Conservation (phyloP, 2,797 vertebrate species). For the Peromyscus aztecus region DNA sequence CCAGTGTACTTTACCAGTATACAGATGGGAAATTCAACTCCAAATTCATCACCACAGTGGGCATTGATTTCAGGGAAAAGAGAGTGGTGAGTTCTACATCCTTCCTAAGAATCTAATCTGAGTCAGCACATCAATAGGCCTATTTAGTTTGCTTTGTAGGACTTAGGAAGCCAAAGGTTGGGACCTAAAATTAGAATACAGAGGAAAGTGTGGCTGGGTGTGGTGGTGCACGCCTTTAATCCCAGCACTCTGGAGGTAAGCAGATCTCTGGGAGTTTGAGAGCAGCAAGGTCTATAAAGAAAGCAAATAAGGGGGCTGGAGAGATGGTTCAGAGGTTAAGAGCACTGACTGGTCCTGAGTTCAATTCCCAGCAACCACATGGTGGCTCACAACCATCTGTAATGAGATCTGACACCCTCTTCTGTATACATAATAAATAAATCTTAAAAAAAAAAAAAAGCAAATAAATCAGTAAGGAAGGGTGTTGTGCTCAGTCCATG, state of each 20-base stretch:
- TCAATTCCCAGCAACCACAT: too few species aligned
- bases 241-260: not conserved
- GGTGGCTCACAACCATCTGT: too few species aligned
- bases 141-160: constrained; percentile 33
- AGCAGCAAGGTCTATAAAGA: not conserved
- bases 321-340: too few species aligned
- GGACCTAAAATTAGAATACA: constrained; percentile 17
- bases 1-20: constrained; percentile 98
- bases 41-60: constrained; percentile 99
- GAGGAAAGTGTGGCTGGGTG: not conserved
- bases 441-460: not conserved
- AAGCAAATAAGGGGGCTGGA: not conserved
- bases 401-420: too few species aligned
- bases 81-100: constrained; percentile 93
- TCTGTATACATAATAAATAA: too few species aligned
- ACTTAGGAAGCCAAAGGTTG: constrained; percentile 42
- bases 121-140: not conserved
- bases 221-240: not conserved
- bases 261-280: not conserved
- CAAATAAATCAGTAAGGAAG: not conserved
- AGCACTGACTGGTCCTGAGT: too few species aligned
- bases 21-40: constrained; percentile 98
- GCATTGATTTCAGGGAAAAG: constrained; percentile 99
- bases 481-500: not conserved
- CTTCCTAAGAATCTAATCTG: constrained; percentile 20